Evolutionary conservation across 1,140 invertebrate genomes (phyloP), one percentile per base, ranked within the genome.

Genomic region (Meloidogyne floridensis): DNA sequence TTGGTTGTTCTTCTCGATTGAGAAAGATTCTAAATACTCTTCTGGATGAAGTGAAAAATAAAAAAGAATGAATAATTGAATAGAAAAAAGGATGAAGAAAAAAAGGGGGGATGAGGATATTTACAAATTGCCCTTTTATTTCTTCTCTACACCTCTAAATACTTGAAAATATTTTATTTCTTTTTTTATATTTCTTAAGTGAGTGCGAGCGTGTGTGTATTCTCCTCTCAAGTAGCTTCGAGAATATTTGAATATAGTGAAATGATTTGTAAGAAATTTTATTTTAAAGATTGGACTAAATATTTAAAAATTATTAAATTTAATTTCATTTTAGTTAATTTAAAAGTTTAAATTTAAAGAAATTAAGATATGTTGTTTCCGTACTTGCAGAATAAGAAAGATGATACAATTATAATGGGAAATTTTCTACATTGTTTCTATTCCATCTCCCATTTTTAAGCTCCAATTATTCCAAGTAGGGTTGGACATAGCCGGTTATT

Each of bases 31-130:
- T n/a, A 47, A 6, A 65, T 65, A 11, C 59, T 65, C 59, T 65
- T 65, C 59, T 65, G 59, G 59, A 65, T 65, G 15, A 65, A 65
- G n/a, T n/a, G 6, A 65, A 65, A 65, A 65, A 65, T n/a, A 65
- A 65, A 65, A 65, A 65, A 2, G 6, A 65, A n/a, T 65, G 56
- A 59, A 13, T 5, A 59, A 47, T 32, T 32, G 32, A 47, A 47
- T 47, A 59, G 13, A n/a, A 6, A 65, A 65, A n/a, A n/a, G 4
- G 10, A 6, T n/a, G 7, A n/a, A n/a, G 15, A 15, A 59, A 15
- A 15, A 59, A 59, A 59, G 15, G 15, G 56, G 32, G 32, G 32
- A 32, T 32, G 32, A 32, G 32, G 32, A 32, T 32, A 32, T 32
- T 32, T 47, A 65, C 59, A 65, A 65, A 65, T 65, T 65, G 59